Conservation (phyloP, 1,140 invertebrate species). For the Batillaria attramentaria region DNA sequence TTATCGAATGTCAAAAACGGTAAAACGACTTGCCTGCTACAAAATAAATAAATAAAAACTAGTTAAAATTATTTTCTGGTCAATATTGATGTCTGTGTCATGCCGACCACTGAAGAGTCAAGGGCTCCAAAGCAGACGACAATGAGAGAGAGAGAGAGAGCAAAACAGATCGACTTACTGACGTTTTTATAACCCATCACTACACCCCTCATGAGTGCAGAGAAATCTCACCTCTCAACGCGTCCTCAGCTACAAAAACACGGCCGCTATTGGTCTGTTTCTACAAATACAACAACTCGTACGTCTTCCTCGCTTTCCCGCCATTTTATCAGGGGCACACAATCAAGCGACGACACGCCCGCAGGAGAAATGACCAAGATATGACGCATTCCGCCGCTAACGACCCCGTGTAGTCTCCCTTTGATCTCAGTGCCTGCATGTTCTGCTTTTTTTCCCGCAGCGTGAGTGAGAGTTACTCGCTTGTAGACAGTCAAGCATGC, state of each 20-base stretch:
- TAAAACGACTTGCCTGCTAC: too few species aligned
- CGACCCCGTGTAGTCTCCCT: neutral
- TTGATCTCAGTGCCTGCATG: neutral
- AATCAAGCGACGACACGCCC: neutral
- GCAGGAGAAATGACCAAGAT: conserved; percentile 17
- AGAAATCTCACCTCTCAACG: conserved; percentile 12
- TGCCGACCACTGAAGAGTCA: too few species aligned
- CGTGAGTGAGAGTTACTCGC: too few species aligned
- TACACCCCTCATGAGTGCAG: neutral
- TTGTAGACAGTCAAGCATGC: too few species aligned
- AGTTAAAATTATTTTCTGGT: too few species aligned
- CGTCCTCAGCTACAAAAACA: neutral
- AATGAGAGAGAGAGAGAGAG: conserved; percentile 13
- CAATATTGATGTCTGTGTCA: too few species aligned
- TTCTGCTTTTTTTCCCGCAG: too few species aligned
- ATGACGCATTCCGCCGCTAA: conserved; percentile 1
- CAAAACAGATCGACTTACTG: neutral
- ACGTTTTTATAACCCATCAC: neutral
- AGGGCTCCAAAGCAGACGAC: too few species aligned
- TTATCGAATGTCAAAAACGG: neutral
- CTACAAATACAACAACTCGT: neutral
- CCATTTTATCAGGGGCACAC: neutral
- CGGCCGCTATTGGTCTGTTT: neutral
- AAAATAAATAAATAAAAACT: too few species aligned
- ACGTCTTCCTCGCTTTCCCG: neutral